A percentile compares a stretch with the other conserved stretches of the same genome.
These are phyloP conservation scores for Sebastes glaucus DNA, from an alignment of 2,797 vertebrate species.

Conservation along the genomic window DNA sequence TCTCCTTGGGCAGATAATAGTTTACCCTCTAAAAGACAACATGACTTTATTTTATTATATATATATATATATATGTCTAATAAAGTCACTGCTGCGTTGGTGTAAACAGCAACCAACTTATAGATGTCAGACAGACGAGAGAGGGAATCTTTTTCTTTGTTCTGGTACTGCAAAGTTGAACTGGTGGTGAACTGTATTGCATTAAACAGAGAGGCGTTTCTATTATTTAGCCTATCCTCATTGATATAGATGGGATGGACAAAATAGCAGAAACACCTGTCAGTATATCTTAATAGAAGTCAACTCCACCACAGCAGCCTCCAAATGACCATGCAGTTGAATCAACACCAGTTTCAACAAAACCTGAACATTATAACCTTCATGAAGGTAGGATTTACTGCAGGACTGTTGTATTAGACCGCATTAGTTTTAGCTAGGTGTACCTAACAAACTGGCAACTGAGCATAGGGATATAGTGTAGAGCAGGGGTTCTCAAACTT, in stretches of 20 bases:
- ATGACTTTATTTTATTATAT: conserved; percentile 34
- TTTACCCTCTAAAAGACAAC: conserved; percentile 42
- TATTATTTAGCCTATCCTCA: neutral
- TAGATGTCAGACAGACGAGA: neutral
- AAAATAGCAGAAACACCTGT: neutral
- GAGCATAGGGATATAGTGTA: neutral
- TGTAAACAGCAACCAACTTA: conserved; percentile 14
- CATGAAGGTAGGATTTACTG: neutral
- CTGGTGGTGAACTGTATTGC: neutral
- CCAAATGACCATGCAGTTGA: neutral
- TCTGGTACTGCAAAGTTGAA: neutral
- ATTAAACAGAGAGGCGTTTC: neutral
- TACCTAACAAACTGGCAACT: neutral
- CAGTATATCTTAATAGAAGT: no score
- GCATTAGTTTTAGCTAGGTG: neutral
- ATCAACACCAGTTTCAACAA: neutral
- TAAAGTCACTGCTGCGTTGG: conserved; percentile 16
- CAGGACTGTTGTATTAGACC: neutral
- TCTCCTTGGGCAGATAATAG: conserved; percentile 45
- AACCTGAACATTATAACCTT: neutral
- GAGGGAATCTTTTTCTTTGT: neutral
- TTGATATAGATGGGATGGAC: neutral
- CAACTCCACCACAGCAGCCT: neutral
- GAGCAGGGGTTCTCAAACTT: no score
- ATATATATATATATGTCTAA: conserved; percentile 4